Conservation (phyloP, 2,888 invertebrate genomes). For the Alloplasta piceator region DNA sequence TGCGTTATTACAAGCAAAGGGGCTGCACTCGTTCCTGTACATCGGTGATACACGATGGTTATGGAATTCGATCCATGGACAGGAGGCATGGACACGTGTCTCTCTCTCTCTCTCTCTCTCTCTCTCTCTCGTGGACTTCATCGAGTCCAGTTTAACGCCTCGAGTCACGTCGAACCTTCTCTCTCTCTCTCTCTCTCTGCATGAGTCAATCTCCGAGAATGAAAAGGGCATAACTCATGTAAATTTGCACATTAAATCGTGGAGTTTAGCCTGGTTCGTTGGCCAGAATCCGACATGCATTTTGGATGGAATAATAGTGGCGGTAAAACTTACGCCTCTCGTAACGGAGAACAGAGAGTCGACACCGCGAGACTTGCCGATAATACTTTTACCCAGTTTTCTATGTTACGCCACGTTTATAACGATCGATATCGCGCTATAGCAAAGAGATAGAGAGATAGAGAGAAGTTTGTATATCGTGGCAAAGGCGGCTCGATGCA, state of each 20-base stretch:
- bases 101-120: conserved; percentile 47
- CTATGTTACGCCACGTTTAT: conserved; percentile 66
- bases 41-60: background rate
- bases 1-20: conserved; percentile 48
- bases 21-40: conserved; percentile 36
- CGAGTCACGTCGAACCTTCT: conserved; percentile 61
- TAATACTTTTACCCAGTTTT: conserved; percentile 69
- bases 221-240: no score
- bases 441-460: conserved; percentile 47
- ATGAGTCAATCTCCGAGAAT: conserved; percentile 1
- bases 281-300: no score
- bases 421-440: conserved; percentile 62
- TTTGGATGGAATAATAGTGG: background rate
- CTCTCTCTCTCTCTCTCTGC: conserved; percentile 33
- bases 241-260: no score
- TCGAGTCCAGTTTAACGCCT: conserved; percentile 65
- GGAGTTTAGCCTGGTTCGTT: no score
- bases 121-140: conserved; percentile 55
- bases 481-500: conserved; percentile 62
- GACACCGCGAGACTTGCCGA: conserved; percentile 49
- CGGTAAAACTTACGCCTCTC: conserved; percentile 33
- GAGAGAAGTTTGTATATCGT: conserved; percentile 61
- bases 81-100: conserved; percentile 22
- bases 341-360: conserved; percentile 48
- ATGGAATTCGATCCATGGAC: conserved; percentile 28